Base-by-base conservation (phyloP, 1,140 invertebrate species). In the Panagrolaimus sp. region DNA sequence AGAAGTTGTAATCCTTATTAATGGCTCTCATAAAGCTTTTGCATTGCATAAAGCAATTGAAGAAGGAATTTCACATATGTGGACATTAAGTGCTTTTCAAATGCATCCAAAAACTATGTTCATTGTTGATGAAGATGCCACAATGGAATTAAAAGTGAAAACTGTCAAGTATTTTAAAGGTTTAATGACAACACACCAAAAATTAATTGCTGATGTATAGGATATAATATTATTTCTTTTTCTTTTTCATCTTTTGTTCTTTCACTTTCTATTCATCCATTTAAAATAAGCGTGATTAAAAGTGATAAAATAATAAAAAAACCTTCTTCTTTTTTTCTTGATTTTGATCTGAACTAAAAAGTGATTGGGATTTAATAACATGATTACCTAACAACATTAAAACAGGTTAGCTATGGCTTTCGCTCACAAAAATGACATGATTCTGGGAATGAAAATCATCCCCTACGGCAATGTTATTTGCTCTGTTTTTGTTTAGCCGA, bases 11-110 rank as follows among this genome's bases (percentile, higher is more conserved):
- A 93, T 99, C 75, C 85, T 99, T 10, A 96, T 98, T 43, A 98
- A 94, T 24, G 96, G 96, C n/a, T 89, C 90, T 38, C 91, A 96
- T 84, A 99, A 99, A 86, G 89, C 96, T 5, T 91, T 94, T 83
- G 96, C 96, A 62, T 87, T 99, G 47, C 92, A 96, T 83, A 93
- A 93, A 85, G 94, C 95, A 1, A 91, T 98, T 73, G 94, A 97
- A 85, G 91, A 95, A 84, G 96, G 96, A 52, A 88, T 98, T 4
- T 97, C 93, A 86, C 96, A 98, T 85, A 98, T 98, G 96, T 98
- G 96, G 94, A 98, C 96, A 0, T 94, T 98, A 26, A 96, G 93
- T 24, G 94, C 94, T 38, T 97, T 99, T 86, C 96, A 99, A 85
- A 91, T 93, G 84, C 93, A 96, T 85, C 88, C 90, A 46, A 88